These are phyloP conservation scores for Cliona cf. orientalis DNA, from an alignment of 37 sponge, comb jelly and placozoan species.

Conservation along the genomic window DNA sequence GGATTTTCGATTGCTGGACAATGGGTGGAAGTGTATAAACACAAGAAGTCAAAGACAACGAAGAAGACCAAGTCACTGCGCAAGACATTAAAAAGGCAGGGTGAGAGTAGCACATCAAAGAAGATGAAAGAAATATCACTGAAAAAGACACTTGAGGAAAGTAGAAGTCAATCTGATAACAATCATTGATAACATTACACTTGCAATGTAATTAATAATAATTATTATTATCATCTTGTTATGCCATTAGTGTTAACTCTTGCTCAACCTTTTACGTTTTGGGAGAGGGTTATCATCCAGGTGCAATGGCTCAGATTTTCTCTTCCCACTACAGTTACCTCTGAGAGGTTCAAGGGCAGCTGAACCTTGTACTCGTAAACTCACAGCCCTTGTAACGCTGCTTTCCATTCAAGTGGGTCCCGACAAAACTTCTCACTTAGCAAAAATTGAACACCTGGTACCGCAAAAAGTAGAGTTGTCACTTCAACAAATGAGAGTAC, in stretches of 20 bases:
- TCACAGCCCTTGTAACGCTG: constrained; percentile 32
- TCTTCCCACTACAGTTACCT: constrained; percentile 31
- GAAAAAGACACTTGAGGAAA: no score
- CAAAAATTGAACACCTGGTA: constrained; percentile 18
- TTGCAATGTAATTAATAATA: background rate
- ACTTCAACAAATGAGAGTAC: constrained; percentile 39
- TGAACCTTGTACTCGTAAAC: constrained; percentile 32
- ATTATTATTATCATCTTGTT: background rate
- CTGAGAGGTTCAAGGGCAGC: constrained; percentile 25
- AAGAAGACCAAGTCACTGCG: background rate
- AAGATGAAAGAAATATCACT: no score
- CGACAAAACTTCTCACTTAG: constrained; percentile 33
- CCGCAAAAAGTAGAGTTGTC: background rate
- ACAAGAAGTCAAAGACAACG: background rate
- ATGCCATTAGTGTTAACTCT: background rate
- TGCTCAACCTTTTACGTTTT: background rate
- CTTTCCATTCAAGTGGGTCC: constrained; percentile 40
- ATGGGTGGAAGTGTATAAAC: constrained; percentile 21
- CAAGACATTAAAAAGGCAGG: constrained; percentile 24
- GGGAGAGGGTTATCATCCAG: constrained; percentile 8
- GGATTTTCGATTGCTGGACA: constrained; percentile 20
- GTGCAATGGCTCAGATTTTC: background rate
- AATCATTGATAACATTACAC: no score
- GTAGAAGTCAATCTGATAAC: no score
- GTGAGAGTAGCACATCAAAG: no score